Evolutionary conservation across 2,888 invertebrate genomes (phyloP).

Genomic region (Orchestes rusci): DNA sequence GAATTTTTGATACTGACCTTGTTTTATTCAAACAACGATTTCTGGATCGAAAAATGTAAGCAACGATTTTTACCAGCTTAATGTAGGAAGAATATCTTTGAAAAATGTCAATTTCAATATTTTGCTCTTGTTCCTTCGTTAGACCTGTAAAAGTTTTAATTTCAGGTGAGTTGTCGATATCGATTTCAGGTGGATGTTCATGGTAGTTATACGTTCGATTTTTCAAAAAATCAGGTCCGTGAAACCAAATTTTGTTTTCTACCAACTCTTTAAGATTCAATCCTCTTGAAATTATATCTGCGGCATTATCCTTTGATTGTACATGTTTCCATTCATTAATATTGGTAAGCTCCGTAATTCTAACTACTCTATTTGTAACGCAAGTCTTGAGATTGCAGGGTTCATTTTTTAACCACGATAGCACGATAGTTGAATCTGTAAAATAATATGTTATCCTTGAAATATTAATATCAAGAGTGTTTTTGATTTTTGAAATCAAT

Average conservation of each 20-base stretch:
- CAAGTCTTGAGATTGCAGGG: neutral
- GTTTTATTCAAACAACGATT: no score
- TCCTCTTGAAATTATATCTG: slow-evolving; percentile 1
- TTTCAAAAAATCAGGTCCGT: slow-evolving; percentile 1
- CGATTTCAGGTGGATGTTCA: neutral
- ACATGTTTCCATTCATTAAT: neutral
- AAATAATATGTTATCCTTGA: neutral
- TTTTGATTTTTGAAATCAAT: neutral
- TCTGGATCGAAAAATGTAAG: no score
- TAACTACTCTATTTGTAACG: neutral
- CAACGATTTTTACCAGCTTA: no score
- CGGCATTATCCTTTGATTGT: no score
- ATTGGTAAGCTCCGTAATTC: neutral
- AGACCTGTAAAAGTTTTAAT: neutral
- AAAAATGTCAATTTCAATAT: neutral
- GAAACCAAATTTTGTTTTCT: neutral
- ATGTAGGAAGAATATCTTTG: neutral
- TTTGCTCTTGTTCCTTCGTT: neutral
- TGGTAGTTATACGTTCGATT: slow-evolving; percentile 1
- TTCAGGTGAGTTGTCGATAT: neutral
- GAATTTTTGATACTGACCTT: neutral
- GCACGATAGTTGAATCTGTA: no score
- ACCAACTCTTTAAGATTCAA: slow-evolving; percentile 2
- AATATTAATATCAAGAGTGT: neutral
- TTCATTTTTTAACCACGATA: neutral